Base-by-base conservation (phyloP, 1,140 invertebrate genomes). In the Centruroides vittatus region DNA sequence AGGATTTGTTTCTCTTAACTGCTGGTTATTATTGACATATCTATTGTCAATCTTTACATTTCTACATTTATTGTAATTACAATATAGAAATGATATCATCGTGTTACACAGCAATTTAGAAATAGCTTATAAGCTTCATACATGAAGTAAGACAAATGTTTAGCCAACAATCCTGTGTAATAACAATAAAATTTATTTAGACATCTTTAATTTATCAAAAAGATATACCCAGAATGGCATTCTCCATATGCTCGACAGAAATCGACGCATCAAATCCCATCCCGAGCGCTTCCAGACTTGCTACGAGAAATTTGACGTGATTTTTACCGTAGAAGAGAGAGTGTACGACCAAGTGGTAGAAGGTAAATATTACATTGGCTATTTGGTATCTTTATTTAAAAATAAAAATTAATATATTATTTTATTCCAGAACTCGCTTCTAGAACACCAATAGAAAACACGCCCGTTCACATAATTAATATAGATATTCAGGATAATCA, bases 401-500 rank as follows among this genome's bases (percentile, higher is more conserved):
- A 23, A 23, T n/a, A 23, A 23, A 23, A 23, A 2, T 23, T 23
- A 46, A 35, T 53, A 54, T 53, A 58, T 23, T 60, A 53, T 58
- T 50, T 63, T 59, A 52, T 67, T 63, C 6, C 61, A 79, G 78
- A 74, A 68, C 69, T 79, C 60, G 72, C 77, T 63, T 71, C 62
- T 55, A 64, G 74, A 62, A 69, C 71, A 50, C 85, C 85, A 3
- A 78, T 82, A 58, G 81, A 74, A 51, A 83, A 86, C 58, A 68
- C 70, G 12, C 86, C 89, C 8, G 92, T 92, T 3, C 97, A 99
- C 78, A 82, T 99, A 11, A 88, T 99, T 36, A 99, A 99, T 74
- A 88, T 99, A 67, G 95, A 99, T 71, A 97, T 99, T 72, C 92
- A 94, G 74, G 97, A 99, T 78, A 99, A 99, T 76, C 93, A 98